Evolutionary conservation across 2,113 vertebrate species (phyloP), one percentile per base, ranked within the genome.

Genomic region (Nerophis ophidion): DNA sequence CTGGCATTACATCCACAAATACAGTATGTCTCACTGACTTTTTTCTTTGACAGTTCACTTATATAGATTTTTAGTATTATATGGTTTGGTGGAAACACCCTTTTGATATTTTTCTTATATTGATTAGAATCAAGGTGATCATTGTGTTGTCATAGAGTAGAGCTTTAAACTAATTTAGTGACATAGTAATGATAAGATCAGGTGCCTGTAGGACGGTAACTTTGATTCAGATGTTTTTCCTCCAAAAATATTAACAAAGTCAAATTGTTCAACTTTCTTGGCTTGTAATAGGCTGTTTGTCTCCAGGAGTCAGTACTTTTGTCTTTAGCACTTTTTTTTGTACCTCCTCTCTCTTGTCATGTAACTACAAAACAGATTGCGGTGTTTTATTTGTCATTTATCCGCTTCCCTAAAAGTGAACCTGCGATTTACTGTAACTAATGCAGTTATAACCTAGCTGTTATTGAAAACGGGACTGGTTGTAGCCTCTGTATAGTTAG

Each of bases 361-460:
- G 75, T 82, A 79, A 84, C 87, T 86, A 85, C 48, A 46, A 63
- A 52, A 61, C 17, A 72, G 61, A 68, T 80, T 69, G 47, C 71
- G 75, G 61, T 64, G 62, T 38, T 7, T 64, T 62, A 47, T 60
- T 46, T 74, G 57, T 71, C 57, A 60, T 66, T 72, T 48, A 57
- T 76, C 59, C 59, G 49, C 67, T 72, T 68, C 61, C 69, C 66
- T 63, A 55, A 55, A 59, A 59, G 52, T 57, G 26, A 42, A 33
- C 57, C 62, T 61, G 5, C 67, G 55, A 60, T 69, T 59, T 33
- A 26, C 26, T 26, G 26, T 26, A 14, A 53, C 54, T 55, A 46
- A 52, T 48, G 50, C 45, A 56, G 53, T 74, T 64, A 70, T 71
- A 70, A 53, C n/a, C 59, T 48, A 15, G 38, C 47, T 33, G 26